These are phyloP conservation scores for Crotalus viridis DNA, from an alignment of 2,113 vertebrate genomes.

Conservation along the genomic window DNA sequence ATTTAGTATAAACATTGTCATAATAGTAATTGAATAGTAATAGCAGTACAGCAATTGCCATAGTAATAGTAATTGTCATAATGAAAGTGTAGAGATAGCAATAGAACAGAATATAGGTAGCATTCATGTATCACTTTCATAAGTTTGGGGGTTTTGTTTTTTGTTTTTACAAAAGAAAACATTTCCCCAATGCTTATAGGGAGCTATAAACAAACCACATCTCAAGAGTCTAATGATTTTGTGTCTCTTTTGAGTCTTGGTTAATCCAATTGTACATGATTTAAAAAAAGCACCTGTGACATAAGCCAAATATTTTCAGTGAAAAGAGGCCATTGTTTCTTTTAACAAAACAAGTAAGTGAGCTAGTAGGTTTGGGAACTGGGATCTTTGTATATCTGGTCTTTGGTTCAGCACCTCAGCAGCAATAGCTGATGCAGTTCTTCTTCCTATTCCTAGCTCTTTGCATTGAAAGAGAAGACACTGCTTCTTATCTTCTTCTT, in stretches of 20 bases:
- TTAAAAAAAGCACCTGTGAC: neutral
- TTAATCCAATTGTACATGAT: neutral
- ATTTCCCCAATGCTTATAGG: neutral
- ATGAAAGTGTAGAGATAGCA: neutral
- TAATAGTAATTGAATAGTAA: neutral
- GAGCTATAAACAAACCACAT: neutral
- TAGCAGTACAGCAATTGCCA: neutral
- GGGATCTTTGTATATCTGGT: neutral
- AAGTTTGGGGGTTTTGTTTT: neutral
- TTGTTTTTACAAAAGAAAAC: neutral
- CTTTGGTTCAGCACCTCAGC: neutral
- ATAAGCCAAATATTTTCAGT: neutral
- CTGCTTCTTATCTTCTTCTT: neutral
- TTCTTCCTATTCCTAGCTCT: neutral
- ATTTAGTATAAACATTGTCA: neutral
- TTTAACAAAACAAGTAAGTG: neutral
- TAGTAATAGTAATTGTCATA: neutral
- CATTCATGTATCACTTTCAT: neutral
- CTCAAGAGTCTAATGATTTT: neutral
- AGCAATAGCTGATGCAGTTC: neutral
- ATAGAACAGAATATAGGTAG: neutral
- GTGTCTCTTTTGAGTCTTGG: neutral
- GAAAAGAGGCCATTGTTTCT: neutral
- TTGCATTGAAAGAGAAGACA: neutral
- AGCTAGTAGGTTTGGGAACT: neutral